phyloP scores from a whole-genome alignment of 1,140 invertebrate genomes.

The Diorhabda elongata region DNA sequence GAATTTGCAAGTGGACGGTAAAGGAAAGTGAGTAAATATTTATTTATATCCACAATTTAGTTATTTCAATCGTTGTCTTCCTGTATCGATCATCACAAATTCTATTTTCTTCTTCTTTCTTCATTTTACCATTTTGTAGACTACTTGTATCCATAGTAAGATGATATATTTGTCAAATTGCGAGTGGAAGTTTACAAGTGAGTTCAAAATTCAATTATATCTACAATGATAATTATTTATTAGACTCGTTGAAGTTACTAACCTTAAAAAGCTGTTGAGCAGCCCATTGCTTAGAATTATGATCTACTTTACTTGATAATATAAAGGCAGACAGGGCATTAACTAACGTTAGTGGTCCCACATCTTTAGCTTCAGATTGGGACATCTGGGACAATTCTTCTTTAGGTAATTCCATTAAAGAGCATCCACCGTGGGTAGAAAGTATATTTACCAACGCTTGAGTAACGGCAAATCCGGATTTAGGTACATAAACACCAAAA shows the following conservation, averaged over 20 bases:
- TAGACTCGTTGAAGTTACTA: background rate
- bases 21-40: no score
- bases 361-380: conserved; percentile 30
- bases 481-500: conserved; percentile 32
- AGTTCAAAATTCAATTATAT: no score
- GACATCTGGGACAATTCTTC: conserved; percentile 36
- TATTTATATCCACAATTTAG: no score
- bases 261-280: conserved; percentile 53
- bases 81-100: no score
- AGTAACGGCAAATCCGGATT: conserved; percentile 55
- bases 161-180: no score
- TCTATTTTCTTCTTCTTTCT: no score
- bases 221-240: no score
- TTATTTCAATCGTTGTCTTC: no score
- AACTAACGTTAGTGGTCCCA: conserved; percentile 53
- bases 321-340: conserved; percentile 63
- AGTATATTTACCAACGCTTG: conserved; percentile 59
- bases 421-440: conserved; percentile 48
- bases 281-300: conserved; percentile 57
- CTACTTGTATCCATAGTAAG: no score
- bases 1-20: no score
- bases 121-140: no score
- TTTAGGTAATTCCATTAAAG: conserved; percentile 46
- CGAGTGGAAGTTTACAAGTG: no score
- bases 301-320: conserved; percentile 48